Conservation (phyloP, 1,140 invertebrate genomes). For the Micrasema minimum region DNA sequence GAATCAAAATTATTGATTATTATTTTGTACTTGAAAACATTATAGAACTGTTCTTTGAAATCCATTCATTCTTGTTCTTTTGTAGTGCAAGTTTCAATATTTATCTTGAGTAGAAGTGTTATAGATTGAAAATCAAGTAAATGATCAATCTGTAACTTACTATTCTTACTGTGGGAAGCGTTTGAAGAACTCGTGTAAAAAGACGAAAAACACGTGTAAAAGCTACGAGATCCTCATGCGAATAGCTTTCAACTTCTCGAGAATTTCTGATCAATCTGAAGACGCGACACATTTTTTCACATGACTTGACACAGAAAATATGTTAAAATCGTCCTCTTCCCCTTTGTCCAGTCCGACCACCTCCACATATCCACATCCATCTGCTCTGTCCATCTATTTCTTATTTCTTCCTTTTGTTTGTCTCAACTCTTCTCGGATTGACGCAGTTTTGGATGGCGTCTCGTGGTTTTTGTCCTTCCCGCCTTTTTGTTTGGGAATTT, state of each 20-base stretch:
- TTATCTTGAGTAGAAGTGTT: too few species aligned
- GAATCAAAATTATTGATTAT: too few species aligned
- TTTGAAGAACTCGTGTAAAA: neutral
- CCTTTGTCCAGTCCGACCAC: conserved; percentile 40
- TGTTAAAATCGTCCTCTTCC: conserved; percentile 43
- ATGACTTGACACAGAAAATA: conserved; percentile 50
- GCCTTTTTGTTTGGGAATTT: conserved; percentile 42
- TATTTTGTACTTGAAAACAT: too few species aligned
- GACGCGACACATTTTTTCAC: conserved; percentile 40
- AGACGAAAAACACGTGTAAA: conserved; percentile 17
- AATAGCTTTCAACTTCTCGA: conserved; percentile 7
- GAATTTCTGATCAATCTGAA: conserved; percentile 3
- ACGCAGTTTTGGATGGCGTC: conserved; percentile 33
- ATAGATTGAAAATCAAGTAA: too few species aligned
- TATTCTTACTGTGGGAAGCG: conserved; percentile 6
- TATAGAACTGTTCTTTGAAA: too few species aligned
- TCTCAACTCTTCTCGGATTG: neutral
- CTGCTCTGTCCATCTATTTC: neutral
- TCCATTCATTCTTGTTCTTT: too few species aligned
- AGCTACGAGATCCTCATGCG: too few species aligned
- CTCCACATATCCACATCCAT: too few species aligned
- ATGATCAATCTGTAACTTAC: too few species aligned
- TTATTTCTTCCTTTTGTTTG: conserved; percentile 5
- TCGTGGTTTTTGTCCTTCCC: conserved; percentile 39
- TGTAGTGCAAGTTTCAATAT: too few species aligned